Base-by-base conservation (phyloP, 2,797 vertebrate genomes). In the Mallotus villosus region DNA sequence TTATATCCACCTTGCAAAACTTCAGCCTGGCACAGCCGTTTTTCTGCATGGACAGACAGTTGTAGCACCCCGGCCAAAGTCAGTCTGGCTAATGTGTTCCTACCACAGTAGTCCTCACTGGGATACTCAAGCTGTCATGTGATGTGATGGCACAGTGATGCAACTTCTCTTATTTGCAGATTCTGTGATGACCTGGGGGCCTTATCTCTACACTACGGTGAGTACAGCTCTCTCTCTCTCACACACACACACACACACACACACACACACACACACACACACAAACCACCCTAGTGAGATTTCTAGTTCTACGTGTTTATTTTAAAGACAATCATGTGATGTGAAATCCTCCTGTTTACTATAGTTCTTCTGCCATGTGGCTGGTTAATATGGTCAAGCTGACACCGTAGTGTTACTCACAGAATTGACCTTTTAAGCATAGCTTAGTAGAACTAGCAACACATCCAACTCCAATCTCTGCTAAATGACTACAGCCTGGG, bases 121-220 rank as follows among this genome's bases (percentile, higher is more conserved):
- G 41, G 12, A 2, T 14, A 46, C 41, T 46, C 12, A 46, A 14
- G 5, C 8, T 29, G 22, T 16, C 22, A 29, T 62, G 25, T 62
- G 22, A 25, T 62, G 11, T 53, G 24, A 41, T 67, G 16, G 8
- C 21, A 37, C 16, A 21, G 19, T n/a, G 6, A 34, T 8, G 29
- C 16, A 61, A 70, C 34, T 34, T 78, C 3, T 65, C 67, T 34
- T 61, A 49, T 69, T 68, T 71, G 25, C 86, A 99, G 97, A 99
- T 87, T 98, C 97, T 0, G 97, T 99, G 70, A 87, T 99, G 83
- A 96, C 96, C 17, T 99, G 97, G 97, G 97, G 95, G 0, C 96
- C 95, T 1, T 99, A 98, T 78, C 95, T 99, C 32, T 98, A 98
- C 87, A 95, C 93, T 59, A 94, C 93, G 51, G 97, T 99, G 82